Conservation (phyloP, 2,113 vertebrate species). For the Dolichallabes microphthalmus region DNA sequence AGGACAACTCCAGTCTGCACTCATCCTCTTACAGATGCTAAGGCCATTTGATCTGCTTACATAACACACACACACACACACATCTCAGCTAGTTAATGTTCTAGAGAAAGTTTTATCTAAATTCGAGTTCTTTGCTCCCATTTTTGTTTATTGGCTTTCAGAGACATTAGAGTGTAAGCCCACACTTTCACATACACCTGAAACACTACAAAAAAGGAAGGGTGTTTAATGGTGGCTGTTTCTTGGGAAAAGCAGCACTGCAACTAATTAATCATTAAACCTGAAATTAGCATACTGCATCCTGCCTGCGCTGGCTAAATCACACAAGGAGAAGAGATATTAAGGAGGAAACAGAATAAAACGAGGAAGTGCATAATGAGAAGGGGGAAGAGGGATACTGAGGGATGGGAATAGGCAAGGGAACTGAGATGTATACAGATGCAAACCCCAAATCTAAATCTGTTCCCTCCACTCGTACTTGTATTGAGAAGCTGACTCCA, state of each 20-base stretch:
- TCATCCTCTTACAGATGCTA: slow-evolving; percentile 46
- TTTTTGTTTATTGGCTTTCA: slow-evolving; percentile 20
- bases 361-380: slow-evolving; percentile 12
- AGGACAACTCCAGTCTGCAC: slow-evolving; percentile 45
- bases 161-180: slow-evolving; percentile 3
- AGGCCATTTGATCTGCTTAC: slow-evolving; percentile 47
- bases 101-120: slow-evolving; percentile 25
- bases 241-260: slow-evolving; percentile 54
- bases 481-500: background rate
- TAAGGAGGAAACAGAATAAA: slow-evolving; percentile 21
- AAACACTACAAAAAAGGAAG: slow-evolving; percentile 25
- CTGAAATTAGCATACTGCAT: slow-evolving; percentile 56
- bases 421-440: slow-evolving; percentile 24
- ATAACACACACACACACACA: slow-evolving; percentile 42
- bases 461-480: slow-evolving; percentile 12
- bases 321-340: slow-evolving; percentile 33
- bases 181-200: slow-evolving; percentile 23
- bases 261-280: slow-evolving; percentile 61
- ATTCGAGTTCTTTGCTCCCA: slow-evolving; percentile 21
- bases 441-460: slow-evolving; percentile 25
- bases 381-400: slow-evolving; percentile 13
- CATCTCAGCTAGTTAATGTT: slow-evolving; percentile 31
- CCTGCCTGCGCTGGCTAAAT: slow-evolving; percentile 36
- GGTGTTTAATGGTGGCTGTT: slow-evolving; percentile 49
- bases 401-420: slow-evolving; percentile 28